Evolutionary conservation across 2,888 invertebrate species (phyloP).

Genomic region (Noctua comes): DNA sequence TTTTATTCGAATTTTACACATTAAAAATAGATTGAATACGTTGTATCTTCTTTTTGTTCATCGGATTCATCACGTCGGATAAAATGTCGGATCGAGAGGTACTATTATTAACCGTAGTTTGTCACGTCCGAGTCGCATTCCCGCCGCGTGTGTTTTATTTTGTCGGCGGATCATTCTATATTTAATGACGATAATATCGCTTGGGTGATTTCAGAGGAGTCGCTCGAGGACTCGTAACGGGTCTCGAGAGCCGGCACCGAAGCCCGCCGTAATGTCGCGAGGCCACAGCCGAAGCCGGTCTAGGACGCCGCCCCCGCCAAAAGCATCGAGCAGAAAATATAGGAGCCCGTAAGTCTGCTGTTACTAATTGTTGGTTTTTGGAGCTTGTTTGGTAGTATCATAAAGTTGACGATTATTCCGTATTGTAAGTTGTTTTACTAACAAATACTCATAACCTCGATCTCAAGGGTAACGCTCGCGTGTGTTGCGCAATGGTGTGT

Average conservation of each 20-base stretch:
- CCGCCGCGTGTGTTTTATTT: constrained; percentile 84
- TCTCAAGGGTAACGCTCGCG: constrained; percentile 78
- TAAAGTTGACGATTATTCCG: constrained; percentile 12
- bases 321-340: constrained; percentile 86
- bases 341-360: constrained; percentile 86
- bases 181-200: constrained; percentile 68
- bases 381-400: constrained; percentile 32
- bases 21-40: constrained; percentile 81
- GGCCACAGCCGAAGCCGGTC: constrained; percentile 89
- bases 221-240: constrained; percentile 89
- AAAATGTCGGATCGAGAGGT: constrained; percentile 89
- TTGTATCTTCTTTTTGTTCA: constrained; percentile 76
- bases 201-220: constrained; percentile 86
- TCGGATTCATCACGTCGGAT: constrained; percentile 72
- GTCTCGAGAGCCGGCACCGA: constrained; percentile 85
- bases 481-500: constrained; percentile 79
- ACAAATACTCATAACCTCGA: constrained; percentile 81
- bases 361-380: constrained; percentile 38
- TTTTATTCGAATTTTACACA: constrained; percentile 73
- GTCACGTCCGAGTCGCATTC: constrained; percentile 69
- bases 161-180: constrained; percentile 70
- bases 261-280: constrained; percentile 84
- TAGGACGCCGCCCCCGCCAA: constrained; percentile 88
- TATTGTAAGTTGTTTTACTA: constrained; percentile 40
- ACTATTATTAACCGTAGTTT: constrained; percentile 80